Evolutionary conservation across 2,888 invertebrate genomes (phyloP), one percentile per base, ranked within the genome.

Genomic region (Drosophila melanosoma): DNA sequence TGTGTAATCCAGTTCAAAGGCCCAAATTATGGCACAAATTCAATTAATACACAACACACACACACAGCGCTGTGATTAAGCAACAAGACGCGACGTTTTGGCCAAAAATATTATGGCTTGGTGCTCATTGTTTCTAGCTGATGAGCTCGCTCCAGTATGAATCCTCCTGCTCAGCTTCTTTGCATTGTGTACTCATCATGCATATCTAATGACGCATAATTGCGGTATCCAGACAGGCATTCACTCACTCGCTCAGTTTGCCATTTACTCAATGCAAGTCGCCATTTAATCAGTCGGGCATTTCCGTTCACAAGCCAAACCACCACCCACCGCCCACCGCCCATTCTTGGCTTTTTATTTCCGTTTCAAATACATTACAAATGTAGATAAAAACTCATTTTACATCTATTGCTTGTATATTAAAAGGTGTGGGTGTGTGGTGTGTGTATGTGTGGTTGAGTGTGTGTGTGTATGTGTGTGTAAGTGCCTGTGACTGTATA

Each of bases 141-240:
- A 71, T 67, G 69, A 82, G 59, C 48, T 52, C 29, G 56, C 67
- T 60, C 15, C 26, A 26, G 45, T 4, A 3, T 23, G 8, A 23
- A 23, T 23, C 45, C 35, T 65, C 53, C 51, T 49, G 35, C 38
- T 32, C 52, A 26, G 15, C 63, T 45, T 8, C 20, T 26, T 33
- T 20, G 51, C 59, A 74, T 63, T 67, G 66, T 76, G 17, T 67
- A 66, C 74, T 63, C 73, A 54, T 66, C 87, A 67, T 85, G 89
- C 87, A 87, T 85, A 80, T 75, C 85, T 90, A 90, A 87, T 87
- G 87, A 87, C 76, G 74, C 84, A 71, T 68, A 75, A 86, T 77
- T 84, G 72, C 65, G 81, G 71, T 82, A 68, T 52, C 66, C 83
- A 72, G 61, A 82, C 65, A 68, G 52, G 29, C 87, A 82, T 59